Percentiles rank a stretch among this genome's conserved stretches.
Evolutionary conservation across 1,140 invertebrate species (phyloP).

Genomic region (Bathynomus jamesi): DNA sequence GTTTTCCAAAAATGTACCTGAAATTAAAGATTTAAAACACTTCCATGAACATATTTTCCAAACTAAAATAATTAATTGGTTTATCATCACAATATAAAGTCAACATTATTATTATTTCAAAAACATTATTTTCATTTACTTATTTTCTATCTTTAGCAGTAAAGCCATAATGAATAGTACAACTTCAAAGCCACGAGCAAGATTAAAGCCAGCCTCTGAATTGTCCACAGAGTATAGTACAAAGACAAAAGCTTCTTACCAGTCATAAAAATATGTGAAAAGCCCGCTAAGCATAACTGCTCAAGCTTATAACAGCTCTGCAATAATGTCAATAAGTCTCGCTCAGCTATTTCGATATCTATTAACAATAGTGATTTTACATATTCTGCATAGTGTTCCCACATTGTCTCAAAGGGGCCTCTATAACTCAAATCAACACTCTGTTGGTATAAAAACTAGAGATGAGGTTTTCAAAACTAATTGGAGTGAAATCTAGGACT

Average conservation of each 20-base stretch:
- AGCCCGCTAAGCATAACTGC: background rate
- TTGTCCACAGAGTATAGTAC: background rate
- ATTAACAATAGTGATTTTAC: background rate
- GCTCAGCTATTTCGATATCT: background rate
- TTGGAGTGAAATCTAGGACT: too few species aligned
- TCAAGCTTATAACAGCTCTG: background rate
- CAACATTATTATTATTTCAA: background rate
- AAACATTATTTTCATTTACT: background rate
- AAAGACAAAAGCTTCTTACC: background rate
- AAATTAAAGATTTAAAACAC: background rate
- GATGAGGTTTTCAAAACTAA: too few species aligned
- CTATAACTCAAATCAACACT: background rate
- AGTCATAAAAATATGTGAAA: background rate
- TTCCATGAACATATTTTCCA: background rate
- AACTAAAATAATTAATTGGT: background rate
- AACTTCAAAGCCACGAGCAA: too few species aligned
- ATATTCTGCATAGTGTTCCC: background rate
- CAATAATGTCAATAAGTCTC: background rate
- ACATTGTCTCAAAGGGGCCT: background rate
- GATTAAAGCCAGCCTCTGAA: too few species aligned
- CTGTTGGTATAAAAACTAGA: background rate
- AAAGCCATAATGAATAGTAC: background rate
- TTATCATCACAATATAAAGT: background rate
- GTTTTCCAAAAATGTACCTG: conserved; percentile 56
- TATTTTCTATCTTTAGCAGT: background rate